These are phyloP conservation scores for Spea bombifrons DNA, from an alignment of 2,113 vertebrate genomes.

Conservation along the genomic window DNA sequence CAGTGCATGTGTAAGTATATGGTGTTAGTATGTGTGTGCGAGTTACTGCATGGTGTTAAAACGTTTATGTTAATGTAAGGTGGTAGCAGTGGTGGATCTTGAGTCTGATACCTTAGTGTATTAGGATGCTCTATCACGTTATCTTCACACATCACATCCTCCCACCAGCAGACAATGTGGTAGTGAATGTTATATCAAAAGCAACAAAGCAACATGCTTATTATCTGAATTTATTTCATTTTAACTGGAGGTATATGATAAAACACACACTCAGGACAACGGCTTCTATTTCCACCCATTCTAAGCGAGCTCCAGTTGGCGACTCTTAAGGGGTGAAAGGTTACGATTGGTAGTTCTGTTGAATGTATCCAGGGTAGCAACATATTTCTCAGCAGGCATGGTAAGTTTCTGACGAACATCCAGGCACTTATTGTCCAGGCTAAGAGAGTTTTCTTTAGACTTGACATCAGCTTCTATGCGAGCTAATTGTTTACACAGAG, in stretches of 20 bases:
- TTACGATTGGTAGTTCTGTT: conserved; percentile 57
- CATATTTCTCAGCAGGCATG: conserved; percentile 59
- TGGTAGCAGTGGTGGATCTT: too few relatives aligned
- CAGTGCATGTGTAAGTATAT: too few relatives aligned
- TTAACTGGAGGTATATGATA: not conserved
- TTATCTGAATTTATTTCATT: too few relatives aligned
- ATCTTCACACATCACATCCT: too few relatives aligned
- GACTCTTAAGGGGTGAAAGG: conserved; percentile 49
- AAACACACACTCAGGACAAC: not conserved
- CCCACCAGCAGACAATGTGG: too few relatives aligned
- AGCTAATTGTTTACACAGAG: conserved; percentile 75
- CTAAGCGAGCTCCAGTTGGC: conserved; percentile 60
- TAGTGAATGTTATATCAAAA: too few relatives aligned
- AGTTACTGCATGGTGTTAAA: too few relatives aligned
- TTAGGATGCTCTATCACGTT: too few relatives aligned
- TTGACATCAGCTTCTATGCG: conserved; percentile 72
- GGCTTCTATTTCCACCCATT: not conserved
- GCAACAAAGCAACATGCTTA: too few relatives aligned
- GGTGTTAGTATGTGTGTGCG: too few relatives aligned
- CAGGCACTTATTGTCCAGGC: conserved; percentile 70
- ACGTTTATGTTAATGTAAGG: too few relatives aligned
- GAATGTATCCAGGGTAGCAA: conserved; percentile 62
- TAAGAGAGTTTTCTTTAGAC: conserved; percentile 71
- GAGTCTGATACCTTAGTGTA: too few relatives aligned
- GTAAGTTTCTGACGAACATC: conserved; percentile 65